These are phyloP conservation scores for Melozone crissalis DNA, from an alignment of 2,113 vertebrate genomes.

Conservation along the genomic window DNA sequence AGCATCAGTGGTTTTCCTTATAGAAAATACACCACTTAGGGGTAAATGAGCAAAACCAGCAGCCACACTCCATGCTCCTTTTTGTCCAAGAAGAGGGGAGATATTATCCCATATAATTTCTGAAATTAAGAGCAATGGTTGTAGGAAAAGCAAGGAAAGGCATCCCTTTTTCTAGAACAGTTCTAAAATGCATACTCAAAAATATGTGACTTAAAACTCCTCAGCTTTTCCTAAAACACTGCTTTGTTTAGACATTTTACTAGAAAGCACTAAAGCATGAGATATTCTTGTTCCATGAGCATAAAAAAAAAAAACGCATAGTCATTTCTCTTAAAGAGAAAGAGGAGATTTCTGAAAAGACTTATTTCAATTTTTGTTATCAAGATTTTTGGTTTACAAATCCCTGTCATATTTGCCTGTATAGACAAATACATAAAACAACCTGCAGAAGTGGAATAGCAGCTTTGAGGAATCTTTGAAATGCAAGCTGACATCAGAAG, in stretches of 20 bases:
- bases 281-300: neutral
- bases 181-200: neutral
- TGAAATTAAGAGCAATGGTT: neutral
- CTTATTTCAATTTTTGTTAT: neutral
- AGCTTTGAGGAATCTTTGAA: neutral
- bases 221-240: neutral
- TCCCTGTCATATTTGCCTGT: neutral
- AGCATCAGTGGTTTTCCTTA: neutral
- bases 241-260: neutral
- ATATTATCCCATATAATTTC: neutral
- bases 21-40: neutral
- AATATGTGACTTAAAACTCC: neutral
- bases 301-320: neutral
- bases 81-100: neutral
- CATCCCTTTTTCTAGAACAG: neutral
- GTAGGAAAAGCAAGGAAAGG: neutral
- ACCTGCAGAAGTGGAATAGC: neutral
- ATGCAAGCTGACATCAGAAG: neutral
- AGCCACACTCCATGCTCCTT: neutral
- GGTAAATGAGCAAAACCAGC: neutral
- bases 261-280: neutral
- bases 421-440: neutral
- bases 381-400: neutral
- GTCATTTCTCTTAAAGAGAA: neutral
- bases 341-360: neutral